Evolutionary conservation across 2,888 invertebrate species (phyloP).

Genomic region (Dynastes hyllus): DNA sequence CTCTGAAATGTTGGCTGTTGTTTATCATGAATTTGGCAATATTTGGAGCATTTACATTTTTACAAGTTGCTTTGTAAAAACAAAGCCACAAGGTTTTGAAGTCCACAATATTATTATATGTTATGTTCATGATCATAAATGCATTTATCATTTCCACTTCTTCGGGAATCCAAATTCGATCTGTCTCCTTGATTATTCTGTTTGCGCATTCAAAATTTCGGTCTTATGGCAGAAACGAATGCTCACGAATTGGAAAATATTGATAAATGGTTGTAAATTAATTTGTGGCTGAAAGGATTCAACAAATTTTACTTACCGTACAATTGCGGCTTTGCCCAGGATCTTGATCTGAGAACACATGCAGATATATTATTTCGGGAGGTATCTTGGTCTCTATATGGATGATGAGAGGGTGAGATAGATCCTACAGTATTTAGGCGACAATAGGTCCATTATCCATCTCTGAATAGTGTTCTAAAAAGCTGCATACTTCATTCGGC

Average conservation of each 20-base stretch:
- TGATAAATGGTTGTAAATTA: constrained; percentile 47
- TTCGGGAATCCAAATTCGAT: constrained; percentile 42
- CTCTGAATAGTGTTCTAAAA: constrained; percentile 40
- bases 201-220: constrained; percentile 51
- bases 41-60: too few species aligned
- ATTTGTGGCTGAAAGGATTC: constrained; percentile 30
- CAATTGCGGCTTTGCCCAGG: constrained; percentile 49
- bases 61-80: too few species aligned
- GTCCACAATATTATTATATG: background rate
- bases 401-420: too few species aligned
- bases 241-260: constrained; percentile 51
- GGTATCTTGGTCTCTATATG: constrained; percentile 33
- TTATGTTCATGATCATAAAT: too few species aligned
- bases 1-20: too few species aligned
- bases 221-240: constrained; percentile 52
- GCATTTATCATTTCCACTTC: background rate
- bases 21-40: too few species aligned
- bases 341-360: constrained; percentile 45
- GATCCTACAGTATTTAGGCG: too few species aligned
- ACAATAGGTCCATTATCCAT: too few species aligned
- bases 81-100: too few species aligned
- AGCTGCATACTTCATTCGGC: constrained; percentile 52
- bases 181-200: constrained; percentile 41
- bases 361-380: constrained; percentile 37
- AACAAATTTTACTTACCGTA: constrained; percentile 39